Evolutionary conservation across 1,140 invertebrate genomes (phyloP).

Genomic region (Calosoma granatense): DNA sequence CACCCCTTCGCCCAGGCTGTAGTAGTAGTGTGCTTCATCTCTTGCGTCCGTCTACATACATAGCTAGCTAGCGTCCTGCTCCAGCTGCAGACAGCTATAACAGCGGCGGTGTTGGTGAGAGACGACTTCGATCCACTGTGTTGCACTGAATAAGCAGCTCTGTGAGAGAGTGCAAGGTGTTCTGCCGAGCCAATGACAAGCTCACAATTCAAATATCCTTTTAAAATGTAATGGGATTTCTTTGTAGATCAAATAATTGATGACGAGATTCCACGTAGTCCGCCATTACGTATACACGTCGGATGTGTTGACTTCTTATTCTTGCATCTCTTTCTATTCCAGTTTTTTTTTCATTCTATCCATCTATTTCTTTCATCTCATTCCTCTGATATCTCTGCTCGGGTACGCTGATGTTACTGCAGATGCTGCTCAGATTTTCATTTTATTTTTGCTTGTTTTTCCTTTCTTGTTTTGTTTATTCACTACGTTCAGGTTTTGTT

Average conservation of each 20-base stretch:
- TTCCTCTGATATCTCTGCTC: no score
- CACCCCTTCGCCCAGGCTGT: neutral
- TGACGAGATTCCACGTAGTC: neutral
- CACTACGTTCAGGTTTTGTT: neutral
- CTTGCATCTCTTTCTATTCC: neutral
- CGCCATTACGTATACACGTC: neutral
- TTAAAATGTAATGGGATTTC: slow-evolving; percentile 3
- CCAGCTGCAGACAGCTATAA: neutral
- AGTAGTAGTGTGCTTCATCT: neutral
- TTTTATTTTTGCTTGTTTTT: neutral
- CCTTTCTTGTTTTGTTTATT: neutral
- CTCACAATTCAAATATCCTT: slow-evolving; percentile 8
- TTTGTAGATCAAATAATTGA: slow-evolving; percentile 5
- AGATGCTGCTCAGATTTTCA: no score
- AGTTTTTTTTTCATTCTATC: neutral
- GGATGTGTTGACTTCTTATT: neutral
- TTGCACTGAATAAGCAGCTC: neutral
- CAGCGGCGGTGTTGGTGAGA: neutral
- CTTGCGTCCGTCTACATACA: neutral
- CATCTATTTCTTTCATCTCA: neutral
- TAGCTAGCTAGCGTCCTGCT: neutral
- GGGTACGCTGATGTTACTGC: no score
- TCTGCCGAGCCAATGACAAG: neutral
- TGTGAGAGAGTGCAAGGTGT: neutral
- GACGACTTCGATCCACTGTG: neutral